phyloP scores from a whole-genome alignment of 2,888 invertebrate genomes.

The Iselma pallidipennis region DNA sequence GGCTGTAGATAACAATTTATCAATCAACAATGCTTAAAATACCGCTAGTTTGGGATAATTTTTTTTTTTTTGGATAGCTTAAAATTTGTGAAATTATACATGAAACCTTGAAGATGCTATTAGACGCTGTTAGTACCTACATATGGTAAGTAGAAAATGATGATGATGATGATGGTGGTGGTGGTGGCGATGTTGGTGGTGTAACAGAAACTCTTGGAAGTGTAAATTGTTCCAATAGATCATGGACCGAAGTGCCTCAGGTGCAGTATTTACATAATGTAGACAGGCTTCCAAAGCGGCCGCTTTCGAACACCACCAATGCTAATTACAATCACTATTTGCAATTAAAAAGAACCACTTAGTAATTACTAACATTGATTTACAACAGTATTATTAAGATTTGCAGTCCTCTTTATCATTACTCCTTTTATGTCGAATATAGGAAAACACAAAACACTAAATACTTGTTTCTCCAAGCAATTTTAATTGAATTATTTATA shows the following conservation, averaged over 20 bases:
- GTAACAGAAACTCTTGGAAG: background rate
- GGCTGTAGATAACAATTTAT: background rate
- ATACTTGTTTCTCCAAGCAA: too few relatives aligned
- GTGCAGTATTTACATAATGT: slow-evolving; percentile 44
- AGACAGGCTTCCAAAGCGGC: slow-evolving; percentile 24
- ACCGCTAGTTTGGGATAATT: too few relatives aligned
- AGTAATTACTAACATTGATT: slow-evolving; percentile 48
- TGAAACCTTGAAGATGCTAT: background rate
- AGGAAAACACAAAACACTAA: too few relatives aligned
- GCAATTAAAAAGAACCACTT: slow-evolving; percentile 51
- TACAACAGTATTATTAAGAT: slow-evolving; percentile 39
- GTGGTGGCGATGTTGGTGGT: background rate
- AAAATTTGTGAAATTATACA: too few relatives aligned
- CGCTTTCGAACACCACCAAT: slow-evolving; percentile 31
- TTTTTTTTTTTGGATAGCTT: too few relatives aligned
- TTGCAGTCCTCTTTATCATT: slow-evolving; percentile 35
- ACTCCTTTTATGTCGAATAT: too few relatives aligned
- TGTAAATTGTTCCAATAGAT: slow-evolving; percentile 41
- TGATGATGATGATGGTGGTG: background rate
- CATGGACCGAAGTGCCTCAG: slow-evolving; percentile 39
- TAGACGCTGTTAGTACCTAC: background rate
- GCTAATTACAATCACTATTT: slow-evolving; percentile 50
- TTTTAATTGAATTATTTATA: too few relatives aligned
- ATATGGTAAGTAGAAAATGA: background rate
- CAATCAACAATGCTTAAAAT: too few relatives aligned